These are phyloP conservation scores for Hypomesus transpacificus DNA, from an alignment of 2,113 vertebrate genomes.

Conservation along the genomic window DNA sequence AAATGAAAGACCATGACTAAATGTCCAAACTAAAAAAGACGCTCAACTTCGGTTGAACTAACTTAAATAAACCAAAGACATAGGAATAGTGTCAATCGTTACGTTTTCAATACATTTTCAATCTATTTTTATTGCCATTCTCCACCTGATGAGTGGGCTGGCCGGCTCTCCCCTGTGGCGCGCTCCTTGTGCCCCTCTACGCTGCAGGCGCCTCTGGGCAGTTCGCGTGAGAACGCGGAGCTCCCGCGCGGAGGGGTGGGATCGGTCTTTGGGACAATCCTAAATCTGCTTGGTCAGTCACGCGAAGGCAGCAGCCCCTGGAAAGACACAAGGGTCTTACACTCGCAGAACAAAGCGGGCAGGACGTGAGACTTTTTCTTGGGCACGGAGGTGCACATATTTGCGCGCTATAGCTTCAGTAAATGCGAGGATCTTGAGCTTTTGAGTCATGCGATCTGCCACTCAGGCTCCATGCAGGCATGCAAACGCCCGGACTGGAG, in stretches of 20 bases:
- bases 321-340: conserved; percentile 75
- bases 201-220: conserved; percentile 53
- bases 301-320: conserved; percentile 73
- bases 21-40: too few species aligned
- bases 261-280: conserved; percentile 71
- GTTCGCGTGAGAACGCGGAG: conserved; percentile 74
- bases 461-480: conserved; percentile 63
- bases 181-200: conserved; percentile 27
- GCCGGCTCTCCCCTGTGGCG: conserved; percentile 8
- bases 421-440: conserved; percentile 63
- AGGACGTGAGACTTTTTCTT: conserved; percentile 50
- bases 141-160: neutral
- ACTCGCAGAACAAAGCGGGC: conserved; percentile 67
- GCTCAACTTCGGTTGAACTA: too few species aligned
- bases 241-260: conserved; percentile 66
- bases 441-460: conserved; percentile 71
- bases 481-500: conserved; percentile 49
- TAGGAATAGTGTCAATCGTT: too few species aligned
- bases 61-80: too few species aligned
- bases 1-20: too few species aligned
- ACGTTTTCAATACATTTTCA: neutral
- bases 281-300: conserved; percentile 77
- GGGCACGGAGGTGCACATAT: conserved; percentile 66
- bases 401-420: conserved; percentile 55
- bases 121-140: neutral